Evolutionary conservation across 2,113 vertebrate genomes (phyloP), one percentile per base, ranked within the genome.

Genomic region (Cichladusa arquata): DNA sequence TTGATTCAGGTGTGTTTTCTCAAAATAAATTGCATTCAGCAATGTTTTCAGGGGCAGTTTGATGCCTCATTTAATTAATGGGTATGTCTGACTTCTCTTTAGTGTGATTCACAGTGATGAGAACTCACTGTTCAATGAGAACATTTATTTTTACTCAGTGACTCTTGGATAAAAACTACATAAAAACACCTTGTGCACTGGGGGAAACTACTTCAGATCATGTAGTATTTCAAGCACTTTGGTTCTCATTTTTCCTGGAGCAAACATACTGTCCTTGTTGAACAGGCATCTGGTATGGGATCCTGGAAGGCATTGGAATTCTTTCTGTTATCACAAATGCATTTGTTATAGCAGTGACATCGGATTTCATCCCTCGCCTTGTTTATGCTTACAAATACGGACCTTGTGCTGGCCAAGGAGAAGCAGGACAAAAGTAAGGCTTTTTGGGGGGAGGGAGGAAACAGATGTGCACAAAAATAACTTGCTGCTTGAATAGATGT

Each of bases 251-350:
- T 51, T 91, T 36, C 15, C 40, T 90, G 53, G 33, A 93, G 58
- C 78, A 98, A 96, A 98, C 23, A 19, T 26, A 36, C 29, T 96
- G 67, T 97, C 47, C 85, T 65, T 96, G 22, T 90, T 96, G 64
- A 84, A 95, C 53, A 99, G 99, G 99, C 91, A 99, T 99, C 95
- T 99, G 99, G 99, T 99, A 99, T 2, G 98, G 98, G 67, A 99
- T 99, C 93, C 97, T 99, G 81, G 99, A 99, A 97, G 99, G 98
- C 80, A 99, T 99, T 31, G 99, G 99, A 81, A 99, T 99, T 93
- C 97, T 99, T 74, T 99, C 99, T 3, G 99, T 99, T 76, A 99
- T 99, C 95, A 99, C 99, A 91, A 99, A 99, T 38, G 99, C 99
- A 31, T 99, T 99, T 92, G 99, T 99, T 91, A 99, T 99, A 86